Evolutionary conservation across 2,113 vertebrate species (phyloP).

Genomic region (Erythrocercus mccallii): DNA sequence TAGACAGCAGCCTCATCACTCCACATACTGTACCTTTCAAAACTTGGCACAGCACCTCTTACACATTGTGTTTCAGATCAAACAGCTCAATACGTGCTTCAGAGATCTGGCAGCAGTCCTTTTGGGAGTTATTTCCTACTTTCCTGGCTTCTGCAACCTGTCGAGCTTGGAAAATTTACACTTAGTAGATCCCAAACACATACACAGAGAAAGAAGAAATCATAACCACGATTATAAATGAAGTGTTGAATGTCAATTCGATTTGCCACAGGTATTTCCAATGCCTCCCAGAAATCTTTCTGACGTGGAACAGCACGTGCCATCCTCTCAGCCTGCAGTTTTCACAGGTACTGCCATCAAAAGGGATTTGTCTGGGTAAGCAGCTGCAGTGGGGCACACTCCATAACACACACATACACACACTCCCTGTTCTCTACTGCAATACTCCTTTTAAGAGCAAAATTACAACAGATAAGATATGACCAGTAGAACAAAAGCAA

Average conservation of each 20-base stretch:
- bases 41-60: constrained; percentile 27
- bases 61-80: not conserved
- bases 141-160: constrained; percentile 25
- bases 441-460: not conserved
- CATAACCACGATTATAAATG: constrained; percentile 13
- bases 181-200: constrained; percentile 6
- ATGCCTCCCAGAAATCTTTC: constrained; percentile 1
- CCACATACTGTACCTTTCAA: constrained; percentile 30
- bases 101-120: constrained; percentile 10
- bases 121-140: constrained; percentile 40
- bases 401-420: not conserved
- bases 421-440: not conserved
- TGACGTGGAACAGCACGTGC: not conserved
- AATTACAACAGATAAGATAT: not conserved
- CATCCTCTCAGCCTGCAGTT: not conserved
- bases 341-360: not conserved
- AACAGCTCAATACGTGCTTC: not conserved
- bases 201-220: constrained; percentile 1
- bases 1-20: not conserved
- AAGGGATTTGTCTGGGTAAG: not conserved
- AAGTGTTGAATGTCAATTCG: constrained; percentile 36
- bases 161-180: constrained; percentile 14
- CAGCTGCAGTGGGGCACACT: not conserved
- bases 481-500: not conserved
- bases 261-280: constrained; percentile 42